Base-by-base conservation (phyloP, 1,140 invertebrate genomes). In the Plutomurus gul region DNA sequence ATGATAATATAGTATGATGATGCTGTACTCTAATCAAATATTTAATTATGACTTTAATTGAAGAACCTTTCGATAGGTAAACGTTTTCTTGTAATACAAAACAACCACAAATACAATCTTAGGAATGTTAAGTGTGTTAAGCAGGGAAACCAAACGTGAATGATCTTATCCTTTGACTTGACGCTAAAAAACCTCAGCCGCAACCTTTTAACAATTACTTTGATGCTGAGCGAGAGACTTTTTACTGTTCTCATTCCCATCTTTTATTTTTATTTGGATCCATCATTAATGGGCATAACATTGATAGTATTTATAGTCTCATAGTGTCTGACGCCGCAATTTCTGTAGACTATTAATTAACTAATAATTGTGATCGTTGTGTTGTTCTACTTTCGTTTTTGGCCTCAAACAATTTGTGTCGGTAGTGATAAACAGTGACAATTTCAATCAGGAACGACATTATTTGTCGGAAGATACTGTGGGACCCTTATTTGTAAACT, bases 401-500 rank as follows among this genome's bases (percentile, higher is more conserved):
- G 39, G 27, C 56, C 56, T 65, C 25, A n/a, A 65, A 16, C 25
- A 33, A 65, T 33, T 33, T 30, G 7, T 18, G n/a, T 65, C 20
- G 47, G 47, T 51, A 65, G 56, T 65, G 56, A 65, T 65, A 13
- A 13, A n/a, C n/a, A 65, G 30, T 65, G 56, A 30, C 27, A 65
- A 65, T 65, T 65, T 65, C 13, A 65, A 65, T 65, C 56, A 65
- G 56, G 56, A 65, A 30, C 56, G 56, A 65, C 56, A 30, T 33
- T 65, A 18, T 65, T 11, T n/a, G 56, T 65, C 56, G 56, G 13
- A n/a, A 60, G 13, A 65, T 51, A 51, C 25, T 51, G 56, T 65
- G 56, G 56, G 56, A 65, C 56, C 56, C 56, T 65, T 65, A 65
- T 65, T 65, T 65, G 27, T 65, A 65, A n/a, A n/a, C n/a, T 65